Percentiles rank a stretch among this genome's conserved stretches.
These are phyloP conservation scores for Thecophora atra DNA, from an alignment of 2,888 invertebrate species.

Conservation along the genomic window DNA sequence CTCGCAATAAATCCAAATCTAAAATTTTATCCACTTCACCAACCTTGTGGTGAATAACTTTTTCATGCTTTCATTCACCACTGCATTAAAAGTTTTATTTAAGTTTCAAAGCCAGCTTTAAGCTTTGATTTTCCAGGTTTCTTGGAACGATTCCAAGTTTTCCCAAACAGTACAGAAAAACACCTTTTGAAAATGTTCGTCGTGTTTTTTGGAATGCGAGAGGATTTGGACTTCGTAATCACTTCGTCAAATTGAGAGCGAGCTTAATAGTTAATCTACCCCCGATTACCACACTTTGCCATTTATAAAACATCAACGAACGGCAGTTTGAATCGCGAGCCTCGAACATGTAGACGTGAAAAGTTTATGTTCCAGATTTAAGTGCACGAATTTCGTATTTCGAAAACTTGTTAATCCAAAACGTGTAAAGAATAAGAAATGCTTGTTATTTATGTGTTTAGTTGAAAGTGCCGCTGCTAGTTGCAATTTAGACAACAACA, in stretches of 20 bases:
- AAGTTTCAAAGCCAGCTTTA: no score
- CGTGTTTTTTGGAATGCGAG: no score
- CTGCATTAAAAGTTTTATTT: no score
- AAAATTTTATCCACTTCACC: no score
- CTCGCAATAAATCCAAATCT: no score
- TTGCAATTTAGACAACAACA: neutral
- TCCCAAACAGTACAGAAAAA: neutral
- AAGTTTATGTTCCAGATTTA: neutral
- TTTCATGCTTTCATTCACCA: no score
- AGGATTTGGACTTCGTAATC: no score
- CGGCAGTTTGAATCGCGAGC: conserved; percentile 37
- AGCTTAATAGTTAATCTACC: neutral
- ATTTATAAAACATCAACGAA: neutral
- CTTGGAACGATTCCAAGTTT: no score
- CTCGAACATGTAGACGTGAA: conserved; percentile 40
- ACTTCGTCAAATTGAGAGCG: neutral
- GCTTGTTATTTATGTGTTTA: neutral
- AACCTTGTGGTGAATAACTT: no score
- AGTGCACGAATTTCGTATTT: neutral
- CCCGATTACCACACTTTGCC: neutral
- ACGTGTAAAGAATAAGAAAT: neutral
- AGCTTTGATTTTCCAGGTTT: no score
- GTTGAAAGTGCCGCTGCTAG: neutral
- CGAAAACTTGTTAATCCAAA: neutral
- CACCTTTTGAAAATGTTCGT: neutral